Conservation (phyloP, 2,113 vertebrate species). For the Edolisoma coerulescens region DNA sequence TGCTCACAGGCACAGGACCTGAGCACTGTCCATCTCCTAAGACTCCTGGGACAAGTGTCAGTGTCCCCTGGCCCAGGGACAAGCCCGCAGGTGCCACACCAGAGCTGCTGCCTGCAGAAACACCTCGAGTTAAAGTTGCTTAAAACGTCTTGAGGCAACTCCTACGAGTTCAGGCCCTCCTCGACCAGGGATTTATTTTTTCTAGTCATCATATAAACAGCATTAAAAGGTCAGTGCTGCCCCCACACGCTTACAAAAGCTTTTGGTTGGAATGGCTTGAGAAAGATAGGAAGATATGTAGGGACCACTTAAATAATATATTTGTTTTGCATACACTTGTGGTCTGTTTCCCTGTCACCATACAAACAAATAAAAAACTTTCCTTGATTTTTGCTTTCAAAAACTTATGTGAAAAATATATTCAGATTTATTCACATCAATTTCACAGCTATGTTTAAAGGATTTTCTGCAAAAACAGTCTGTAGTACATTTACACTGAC, state of each 20-base stretch:
- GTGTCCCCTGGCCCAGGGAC: not conserved
- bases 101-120: not conserved
- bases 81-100: not conserved
- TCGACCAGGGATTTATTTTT: not conserved
- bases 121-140: accelerated
- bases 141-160: not conserved
- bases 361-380: not conserved
- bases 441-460: not conserved
- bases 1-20: not conserved
- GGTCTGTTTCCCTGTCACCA: not conserved
- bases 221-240: conserved; percentile 54
- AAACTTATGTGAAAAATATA: not conserved
- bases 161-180: not conserved
- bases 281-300: not conserved
- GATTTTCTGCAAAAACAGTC: not conserved
- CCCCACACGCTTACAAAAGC: conserved; percentile 44
- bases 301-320: not conserved
- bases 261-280: not conserved
- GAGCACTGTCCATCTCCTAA: not conserved
- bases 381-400: not conserved
- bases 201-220: not conserved
- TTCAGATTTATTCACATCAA: not conserved
- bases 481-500: not conserved
- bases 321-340: not conserved
- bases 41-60: not conserved